These are phyloP conservation scores for Sebastes melanostomus DNA, from an alignment of 2,797 vertebrate genomes.

Conservation along the genomic window DNA sequence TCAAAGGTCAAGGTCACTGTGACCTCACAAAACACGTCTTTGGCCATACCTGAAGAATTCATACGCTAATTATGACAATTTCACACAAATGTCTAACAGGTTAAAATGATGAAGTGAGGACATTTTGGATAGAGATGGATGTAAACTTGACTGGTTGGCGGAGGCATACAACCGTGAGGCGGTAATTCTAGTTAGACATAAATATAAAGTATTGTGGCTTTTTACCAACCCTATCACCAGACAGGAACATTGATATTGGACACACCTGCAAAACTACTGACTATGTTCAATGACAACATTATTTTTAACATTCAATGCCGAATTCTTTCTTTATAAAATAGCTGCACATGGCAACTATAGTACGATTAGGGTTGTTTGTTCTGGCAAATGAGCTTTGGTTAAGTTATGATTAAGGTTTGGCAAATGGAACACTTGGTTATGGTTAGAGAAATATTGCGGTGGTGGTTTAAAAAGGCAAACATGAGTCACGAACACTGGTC, in stretches of 20 bases:
- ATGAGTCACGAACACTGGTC: not conserved
- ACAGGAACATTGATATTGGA: not conserved
- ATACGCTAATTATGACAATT: too few relatives aligned
- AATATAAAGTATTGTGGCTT: not conserved
- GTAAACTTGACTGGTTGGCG: too few relatives aligned
- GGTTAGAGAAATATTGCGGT: not conserved
- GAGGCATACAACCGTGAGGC: too few relatives aligned
- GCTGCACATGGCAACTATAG: not conserved
- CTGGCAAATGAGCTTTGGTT: not conserved
- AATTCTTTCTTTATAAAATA: not conserved
- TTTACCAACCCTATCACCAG: not conserved
- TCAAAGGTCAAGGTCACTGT: too few relatives aligned
- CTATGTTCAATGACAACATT: not conserved
- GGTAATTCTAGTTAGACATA: not conserved
- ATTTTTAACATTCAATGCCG: not conserved
- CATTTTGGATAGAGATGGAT: too few relatives aligned
- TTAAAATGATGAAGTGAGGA: too few relatives aligned
- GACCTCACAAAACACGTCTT: too few relatives aligned
- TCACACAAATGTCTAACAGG: too few relatives aligned
- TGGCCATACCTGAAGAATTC: too few relatives aligned
- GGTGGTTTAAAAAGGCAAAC: not conserved
- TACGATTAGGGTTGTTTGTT: not conserved
- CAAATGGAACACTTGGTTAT: not conserved
- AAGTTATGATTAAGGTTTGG: not conserved
- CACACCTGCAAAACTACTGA: not conserved